Evolutionary conservation across 2,888 invertebrate genomes (phyloP).

Genomic region (Leptinotarsa haldemani): DNA sequence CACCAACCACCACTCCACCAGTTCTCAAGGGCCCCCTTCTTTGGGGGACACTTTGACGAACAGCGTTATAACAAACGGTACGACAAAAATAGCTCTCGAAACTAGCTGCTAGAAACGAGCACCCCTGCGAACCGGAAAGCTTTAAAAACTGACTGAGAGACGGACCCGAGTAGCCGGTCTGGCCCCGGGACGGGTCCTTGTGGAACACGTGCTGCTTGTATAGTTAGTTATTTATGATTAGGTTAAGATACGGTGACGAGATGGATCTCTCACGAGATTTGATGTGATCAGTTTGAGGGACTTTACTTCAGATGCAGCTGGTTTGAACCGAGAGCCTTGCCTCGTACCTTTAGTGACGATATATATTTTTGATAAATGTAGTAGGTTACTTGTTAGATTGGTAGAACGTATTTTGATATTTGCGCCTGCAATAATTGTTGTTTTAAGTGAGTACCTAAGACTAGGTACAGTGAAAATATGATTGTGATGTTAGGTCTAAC

Average conservation of each 20-base stretch:
- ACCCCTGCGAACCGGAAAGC: background rate
- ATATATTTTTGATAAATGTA: constrained; percentile 13
- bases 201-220: background rate
- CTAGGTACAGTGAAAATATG: constrained; percentile 23
- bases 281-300: background rate
- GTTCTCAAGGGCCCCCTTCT: constrained; percentile 85
- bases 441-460: constrained; percentile 7
- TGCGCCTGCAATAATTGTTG: constrained; percentile 1
- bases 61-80: constrained; percentile 75
- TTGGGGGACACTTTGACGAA: constrained; percentile 82
- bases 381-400: constrained; percentile 3
- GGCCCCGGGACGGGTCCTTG: background rate
- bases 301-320: too few species aligned
- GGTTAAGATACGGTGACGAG: background rate
- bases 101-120: constrained; percentile 66
- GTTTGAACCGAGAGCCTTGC: background rate
- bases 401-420: background rate
- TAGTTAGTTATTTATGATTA: background rate
- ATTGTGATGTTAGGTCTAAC: constrained; percentile 23
- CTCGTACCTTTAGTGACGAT: background rate
- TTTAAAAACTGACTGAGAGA: constrained; percentile 9
- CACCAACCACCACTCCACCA: constrained; percentile 77
- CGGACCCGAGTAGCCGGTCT: background rate
- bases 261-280: background rate
- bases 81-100: constrained; percentile 67